These are phyloP conservation scores for Callaeas wilsoni DNA, from an alignment of 2,113 vertebrate species.

Conservation along the genomic window DNA sequence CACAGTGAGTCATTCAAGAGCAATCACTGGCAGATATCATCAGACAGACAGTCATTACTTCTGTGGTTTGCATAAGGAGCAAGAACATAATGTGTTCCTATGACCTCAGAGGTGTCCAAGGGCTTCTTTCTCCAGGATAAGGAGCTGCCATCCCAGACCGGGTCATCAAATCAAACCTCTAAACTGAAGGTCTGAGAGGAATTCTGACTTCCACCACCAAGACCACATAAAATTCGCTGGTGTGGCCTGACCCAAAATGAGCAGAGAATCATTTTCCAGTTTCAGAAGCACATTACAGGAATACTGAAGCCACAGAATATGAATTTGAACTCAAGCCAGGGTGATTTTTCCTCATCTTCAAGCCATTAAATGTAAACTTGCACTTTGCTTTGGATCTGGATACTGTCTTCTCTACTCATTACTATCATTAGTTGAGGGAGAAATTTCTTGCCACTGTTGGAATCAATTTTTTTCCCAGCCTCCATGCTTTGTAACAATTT, in stretches of 20 bases:
- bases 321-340: not conserved
- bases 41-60: not conserved
- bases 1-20: not conserved
- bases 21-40: not conserved
- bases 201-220: not conserved
- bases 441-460: not conserved
- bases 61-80: not conserved
- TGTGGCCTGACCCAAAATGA: not conserved
- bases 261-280: not conserved
- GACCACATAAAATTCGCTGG: not conserved
- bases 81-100: not conserved
- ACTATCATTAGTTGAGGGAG: not conserved
- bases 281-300: not conserved
- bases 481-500: not conserved
- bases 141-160: not conserved
- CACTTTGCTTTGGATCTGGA: not conserved
- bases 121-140: not conserved
- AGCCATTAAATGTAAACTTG: not conserved
- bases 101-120: not conserved
- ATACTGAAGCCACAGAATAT: not conserved
- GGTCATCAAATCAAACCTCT: not conserved
- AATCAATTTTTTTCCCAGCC: not conserved
- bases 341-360: not conserved
- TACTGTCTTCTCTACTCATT: not conserved
- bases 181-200: not conserved